These are phyloP conservation scores for Nymphicus hollandicus DNA, from an alignment of 2,113 vertebrate species.

Conservation along the genomic window DNA sequence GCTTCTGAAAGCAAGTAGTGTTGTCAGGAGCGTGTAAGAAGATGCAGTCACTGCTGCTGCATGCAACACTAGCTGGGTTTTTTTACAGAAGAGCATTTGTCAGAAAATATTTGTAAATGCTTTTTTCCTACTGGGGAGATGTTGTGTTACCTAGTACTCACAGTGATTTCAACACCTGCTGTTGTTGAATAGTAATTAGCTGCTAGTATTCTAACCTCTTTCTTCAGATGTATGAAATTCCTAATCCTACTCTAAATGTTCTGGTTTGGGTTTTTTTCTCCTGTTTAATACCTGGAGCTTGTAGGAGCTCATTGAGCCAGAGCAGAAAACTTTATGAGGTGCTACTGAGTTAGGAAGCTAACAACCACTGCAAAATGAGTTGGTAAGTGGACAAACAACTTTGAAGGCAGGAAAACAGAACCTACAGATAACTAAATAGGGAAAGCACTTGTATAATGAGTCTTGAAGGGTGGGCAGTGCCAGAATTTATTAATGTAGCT, in stretches of 20 bases:
- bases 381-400: background rate
- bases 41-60: fast-evolving
- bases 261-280: background rate
- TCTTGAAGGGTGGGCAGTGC: background rate
- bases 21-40: background rate
- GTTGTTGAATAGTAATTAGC: background rate
- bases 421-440: background rate
- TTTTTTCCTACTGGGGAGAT: fast-evolving
- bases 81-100: background rate
- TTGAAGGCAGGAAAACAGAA: background rate
- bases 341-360: background rate
- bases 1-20: fast-evolving
- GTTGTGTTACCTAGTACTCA: fast-evolving
- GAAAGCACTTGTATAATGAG: background rate
- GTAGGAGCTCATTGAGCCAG: background rate
- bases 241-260: too few relatives aligned
- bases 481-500: background rate
- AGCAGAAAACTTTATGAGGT: background rate
- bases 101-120: background rate
- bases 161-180: background rate
- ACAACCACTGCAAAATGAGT: background rate
- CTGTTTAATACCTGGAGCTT: background rate
- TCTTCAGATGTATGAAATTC: background rate
- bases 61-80: fast-evolving
- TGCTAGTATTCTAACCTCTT: background rate